These are phyloP conservation scores for Acanthococcus lagerstroemiae DNA, from an alignment of 2,888 invertebrate genomes.

Conservation along the genomic window DNA sequence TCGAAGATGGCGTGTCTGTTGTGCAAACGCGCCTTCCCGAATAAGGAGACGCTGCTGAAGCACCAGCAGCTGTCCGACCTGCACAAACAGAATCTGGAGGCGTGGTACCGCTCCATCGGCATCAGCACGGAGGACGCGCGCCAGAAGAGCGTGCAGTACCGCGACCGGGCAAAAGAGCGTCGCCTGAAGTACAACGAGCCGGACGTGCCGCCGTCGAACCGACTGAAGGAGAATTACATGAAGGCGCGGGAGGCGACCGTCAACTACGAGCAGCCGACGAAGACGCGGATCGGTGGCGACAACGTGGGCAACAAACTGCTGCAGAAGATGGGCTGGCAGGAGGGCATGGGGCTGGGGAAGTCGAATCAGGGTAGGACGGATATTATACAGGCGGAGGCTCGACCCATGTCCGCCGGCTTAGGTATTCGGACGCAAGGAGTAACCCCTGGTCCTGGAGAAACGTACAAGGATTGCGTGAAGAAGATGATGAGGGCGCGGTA, in stretches of 20 bases:
- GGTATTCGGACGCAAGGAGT: constrained; percentile 72
- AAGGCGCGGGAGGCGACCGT: constrained; percentile 46
- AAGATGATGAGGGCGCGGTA: constrained; percentile 82
- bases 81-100: constrained; percentile 77
- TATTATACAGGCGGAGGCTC: constrained; percentile 68
- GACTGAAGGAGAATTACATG: constrained; percentile 61
- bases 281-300: constrained; percentile 65
- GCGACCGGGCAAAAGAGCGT: constrained; percentile 93
- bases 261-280: constrained; percentile 48
- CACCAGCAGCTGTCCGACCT: constrained; percentile 89
- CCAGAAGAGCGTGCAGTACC: constrained; percentile 52
- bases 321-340: constrained; percentile 99
- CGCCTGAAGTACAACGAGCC: constrained; percentile 86
- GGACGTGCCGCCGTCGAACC: constrained; percentile 63
- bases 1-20: constrained; percentile 81
- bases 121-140: constrained; percentile 45
- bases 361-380: constrained; percentile 85
- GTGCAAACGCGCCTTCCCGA: constrained; percentile 90
- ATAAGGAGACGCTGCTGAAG: constrained; percentile 73
- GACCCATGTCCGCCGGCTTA: constrained; percentile 69
- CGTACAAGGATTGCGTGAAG: constrained; percentile 80
- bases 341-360: constrained; percentile 90
- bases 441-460: constrained; percentile 69
- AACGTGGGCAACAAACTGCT: constrained; percentile 90
- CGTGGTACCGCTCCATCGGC: constrained; percentile 44